phyloP scores from a whole-genome alignment of 2,113 vertebrate species.

The Eurystomus gularis region DNA sequence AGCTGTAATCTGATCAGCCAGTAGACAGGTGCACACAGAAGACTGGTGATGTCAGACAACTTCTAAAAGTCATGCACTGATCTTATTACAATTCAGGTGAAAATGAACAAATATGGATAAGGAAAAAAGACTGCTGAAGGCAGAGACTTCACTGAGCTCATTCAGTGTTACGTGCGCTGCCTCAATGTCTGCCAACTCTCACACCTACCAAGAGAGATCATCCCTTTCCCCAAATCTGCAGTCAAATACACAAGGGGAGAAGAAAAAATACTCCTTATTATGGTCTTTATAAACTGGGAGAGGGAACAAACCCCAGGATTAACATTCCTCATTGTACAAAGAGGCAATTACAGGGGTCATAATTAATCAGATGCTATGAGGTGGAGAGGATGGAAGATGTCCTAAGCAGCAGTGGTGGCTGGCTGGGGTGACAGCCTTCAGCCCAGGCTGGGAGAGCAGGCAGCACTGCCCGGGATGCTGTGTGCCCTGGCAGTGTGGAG shows the following conservation, averaged over 20 bases:
- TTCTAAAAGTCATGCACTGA: conserved; percentile 34
- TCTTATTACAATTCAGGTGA: conserved; percentile 47
- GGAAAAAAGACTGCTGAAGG: background rate
- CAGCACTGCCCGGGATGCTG: background rate
- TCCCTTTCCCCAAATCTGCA: background rate
- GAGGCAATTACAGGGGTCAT: background rate
- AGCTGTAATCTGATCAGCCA: background rate
- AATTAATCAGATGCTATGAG: background rate
- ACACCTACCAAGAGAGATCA: background rate
- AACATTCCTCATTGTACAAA: background rate
- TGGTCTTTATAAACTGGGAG: background rate
- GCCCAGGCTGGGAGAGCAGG: background rate
- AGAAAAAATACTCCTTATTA: background rate
- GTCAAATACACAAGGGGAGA: background rate
- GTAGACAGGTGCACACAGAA: conserved; percentile 16
- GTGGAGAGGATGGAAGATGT: background rate
- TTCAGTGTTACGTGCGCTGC: background rate
- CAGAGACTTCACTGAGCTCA: background rate
- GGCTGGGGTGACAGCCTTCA: background rate
- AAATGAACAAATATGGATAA: conserved; percentile 46
- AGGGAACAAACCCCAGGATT: background rate
- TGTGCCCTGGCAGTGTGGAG: background rate
- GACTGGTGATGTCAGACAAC: conserved; percentile 6
- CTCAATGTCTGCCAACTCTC: background rate
- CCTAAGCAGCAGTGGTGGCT: background rate